Conservation (phyloP, 1,140 invertebrate genomes). For the Anadara kagoshimensis region DNA sequence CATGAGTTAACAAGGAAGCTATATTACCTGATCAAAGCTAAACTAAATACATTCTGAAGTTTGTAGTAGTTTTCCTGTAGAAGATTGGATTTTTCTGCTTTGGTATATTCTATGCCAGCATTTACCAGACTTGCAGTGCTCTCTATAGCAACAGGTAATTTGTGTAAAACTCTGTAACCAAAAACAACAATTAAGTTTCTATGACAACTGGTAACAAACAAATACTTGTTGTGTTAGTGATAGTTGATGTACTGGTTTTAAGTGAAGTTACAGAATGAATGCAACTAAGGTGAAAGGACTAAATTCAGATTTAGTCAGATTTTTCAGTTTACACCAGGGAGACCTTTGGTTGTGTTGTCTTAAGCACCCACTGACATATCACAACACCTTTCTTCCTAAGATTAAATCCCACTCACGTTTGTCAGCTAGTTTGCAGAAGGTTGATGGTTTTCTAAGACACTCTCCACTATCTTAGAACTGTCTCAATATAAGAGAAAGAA, state of each 20-base stretch:
- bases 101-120: conserved; percentile 13
- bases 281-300: not conserved
- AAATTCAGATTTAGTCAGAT: not conserved
- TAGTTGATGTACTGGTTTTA: not conserved
- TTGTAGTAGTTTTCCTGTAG: not conserved
- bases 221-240: not conserved
- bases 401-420: no score
- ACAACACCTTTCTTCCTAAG: not conserved
- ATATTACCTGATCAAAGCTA: conserved; percentile 13
- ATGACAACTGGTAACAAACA: not conserved
- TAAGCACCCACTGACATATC: not conserved
- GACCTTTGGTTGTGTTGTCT: not conserved
- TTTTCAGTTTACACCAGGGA: not conserved
- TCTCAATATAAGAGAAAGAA: no score
- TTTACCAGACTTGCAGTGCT: conserved; percentile 38
- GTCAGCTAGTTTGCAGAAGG: no score
- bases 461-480: no score
- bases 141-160: conserved; percentile 43
- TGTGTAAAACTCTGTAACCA: conserved; percentile 25
- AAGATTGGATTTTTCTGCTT: not conserved
- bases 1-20: not conserved
- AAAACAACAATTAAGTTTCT: not conserved
- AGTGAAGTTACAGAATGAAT: not conserved
- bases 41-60: conserved; percentile 4
- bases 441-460: not conserved